These are phyloP conservation scores for Drosophila busckii DNA, from an alignment of 1,140 invertebrate species.

Conservation along the genomic window DNA sequence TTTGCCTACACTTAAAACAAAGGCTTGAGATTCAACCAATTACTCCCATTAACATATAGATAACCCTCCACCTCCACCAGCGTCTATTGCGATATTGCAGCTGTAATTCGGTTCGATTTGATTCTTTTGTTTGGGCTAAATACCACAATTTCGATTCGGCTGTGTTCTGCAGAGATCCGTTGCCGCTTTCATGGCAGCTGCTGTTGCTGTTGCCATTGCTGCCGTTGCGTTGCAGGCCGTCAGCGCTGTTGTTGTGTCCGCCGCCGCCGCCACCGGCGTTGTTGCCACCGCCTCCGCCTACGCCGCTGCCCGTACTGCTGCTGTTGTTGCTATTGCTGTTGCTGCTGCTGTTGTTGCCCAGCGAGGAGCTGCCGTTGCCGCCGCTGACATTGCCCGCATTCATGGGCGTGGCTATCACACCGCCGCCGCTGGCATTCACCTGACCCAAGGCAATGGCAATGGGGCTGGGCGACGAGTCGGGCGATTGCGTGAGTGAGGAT, in stretches of 20 bases:
- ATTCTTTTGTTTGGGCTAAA: slow-evolving; percentile 84
- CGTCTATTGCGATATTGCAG: too few species aligned
- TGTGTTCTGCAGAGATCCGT: slow-evolving; percentile 78
- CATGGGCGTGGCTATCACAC: slow-evolving; percentile 65
- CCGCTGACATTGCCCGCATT: slow-evolving; percentile 64
- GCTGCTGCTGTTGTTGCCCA: slow-evolving; percentile 77
- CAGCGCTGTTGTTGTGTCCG: slow-evolving; percentile 59
- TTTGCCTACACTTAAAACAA: too few species aligned
- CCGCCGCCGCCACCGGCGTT: slow-evolving; percentile 50
- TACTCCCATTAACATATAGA: too few species aligned
- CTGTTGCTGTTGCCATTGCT: slow-evolving; percentile 47
- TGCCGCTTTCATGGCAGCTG: slow-evolving; percentile 68
- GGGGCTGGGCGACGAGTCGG: slow-evolving; percentile 92
- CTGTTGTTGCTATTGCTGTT: slow-evolving; percentile 59
- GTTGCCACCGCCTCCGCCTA: slow-evolving; percentile 44
- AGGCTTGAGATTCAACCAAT: too few species aligned
- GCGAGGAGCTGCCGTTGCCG: slow-evolving; percentile 64
- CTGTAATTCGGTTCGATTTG: slow-evolving; percentile 79
- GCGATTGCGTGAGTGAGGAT: slow-evolving; percentile 91
- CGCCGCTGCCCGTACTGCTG: slow-evolving; percentile 27
- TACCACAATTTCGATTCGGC: slow-evolving; percentile 83
- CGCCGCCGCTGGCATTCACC: slow-evolving; percentile 76
- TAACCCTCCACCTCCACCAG: too few species aligned
- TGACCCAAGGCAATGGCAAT: slow-evolving; percentile 87
- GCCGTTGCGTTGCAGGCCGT: slow-evolving; percentile 69